A percentile compares a stretch with the other conserved stretches of the same genome.
Conservation (phyloP, 2,113 vertebrate genomes). For the Hippolais icterina region DNA sequence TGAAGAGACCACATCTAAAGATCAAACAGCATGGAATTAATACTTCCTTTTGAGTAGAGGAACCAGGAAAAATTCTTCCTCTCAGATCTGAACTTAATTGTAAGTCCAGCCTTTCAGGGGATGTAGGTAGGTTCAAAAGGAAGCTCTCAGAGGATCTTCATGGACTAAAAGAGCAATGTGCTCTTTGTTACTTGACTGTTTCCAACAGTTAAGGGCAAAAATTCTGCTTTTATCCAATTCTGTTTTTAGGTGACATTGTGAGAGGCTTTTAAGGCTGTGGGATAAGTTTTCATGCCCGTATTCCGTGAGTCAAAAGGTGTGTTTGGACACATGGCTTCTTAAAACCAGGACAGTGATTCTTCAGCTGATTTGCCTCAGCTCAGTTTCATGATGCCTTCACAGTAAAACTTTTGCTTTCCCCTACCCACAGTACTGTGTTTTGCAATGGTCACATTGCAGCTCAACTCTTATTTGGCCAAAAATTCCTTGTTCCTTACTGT, state of each 20-base stretch:
- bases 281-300: neutral
- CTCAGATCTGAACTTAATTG: neutral
- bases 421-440: neutral
- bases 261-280: neutral
- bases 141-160: neutral
- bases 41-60: neutral
- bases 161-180: neutral
- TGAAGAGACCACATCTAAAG: neutral
- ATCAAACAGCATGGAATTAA: neutral
- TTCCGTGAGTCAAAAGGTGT: neutral
- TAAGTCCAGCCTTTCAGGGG: neutral
- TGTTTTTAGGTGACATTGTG: neutral
- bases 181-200: neutral
- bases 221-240: neutral
- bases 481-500: neutral
- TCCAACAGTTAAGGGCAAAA: neutral
- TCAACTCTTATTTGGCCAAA: neutral
- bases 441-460: neutral
- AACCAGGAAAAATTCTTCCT: neutral
- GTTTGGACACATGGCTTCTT: neutral
- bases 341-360: neutral
- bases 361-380: neutral
- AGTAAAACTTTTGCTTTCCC: neutral
- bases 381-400: neutral
- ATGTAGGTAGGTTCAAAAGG: neutral